Conservation (phyloP, 2,797 vertebrate genomes). For the Apogon hyalosoma region DNA sequence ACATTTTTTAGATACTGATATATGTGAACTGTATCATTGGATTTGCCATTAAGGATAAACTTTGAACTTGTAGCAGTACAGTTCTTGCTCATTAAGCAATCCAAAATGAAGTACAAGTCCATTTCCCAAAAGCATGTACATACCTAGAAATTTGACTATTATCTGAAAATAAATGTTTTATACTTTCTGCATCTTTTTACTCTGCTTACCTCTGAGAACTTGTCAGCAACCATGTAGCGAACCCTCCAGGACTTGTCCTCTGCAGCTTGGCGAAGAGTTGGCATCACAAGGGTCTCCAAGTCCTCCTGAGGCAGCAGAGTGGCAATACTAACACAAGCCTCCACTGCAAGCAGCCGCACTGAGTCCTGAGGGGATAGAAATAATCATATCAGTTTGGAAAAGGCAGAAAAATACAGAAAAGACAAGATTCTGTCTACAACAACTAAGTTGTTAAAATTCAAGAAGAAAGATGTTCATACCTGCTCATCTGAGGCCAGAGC, state of each 20-base stretch:
- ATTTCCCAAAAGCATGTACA: no score
- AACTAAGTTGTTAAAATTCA: not conserved
- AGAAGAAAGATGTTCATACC: constrained; percentile 64
- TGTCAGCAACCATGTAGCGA: constrained; percentile 91
- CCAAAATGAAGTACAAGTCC: no score
- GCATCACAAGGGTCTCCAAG: constrained; percentile 91
- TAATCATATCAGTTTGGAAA: constrained; percentile 1
- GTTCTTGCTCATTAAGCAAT: no score
- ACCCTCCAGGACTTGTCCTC: constrained; percentile 92
- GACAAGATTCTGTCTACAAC: not conserved
- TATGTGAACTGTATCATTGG: no score
- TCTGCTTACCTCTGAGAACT: constrained; percentile 87
- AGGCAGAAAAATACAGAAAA: not conserved
- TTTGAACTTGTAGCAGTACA: no score
- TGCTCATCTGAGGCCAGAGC: constrained; percentile 90
- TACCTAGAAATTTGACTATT: no score
- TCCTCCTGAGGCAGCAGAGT: constrained; percentile 90
- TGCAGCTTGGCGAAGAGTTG: constrained; percentile 88
- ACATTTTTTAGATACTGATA: not conserved
- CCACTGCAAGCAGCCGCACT: constrained; percentile 90
- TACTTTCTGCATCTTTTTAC: no score
- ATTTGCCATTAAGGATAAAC: not conserved
- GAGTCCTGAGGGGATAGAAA: constrained; percentile 82
- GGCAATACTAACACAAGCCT: constrained; percentile 92
- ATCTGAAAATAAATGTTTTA: no score